Conservation (phyloP, 2,113 vertebrate genomes). For the Polyodon spathula region DNA sequence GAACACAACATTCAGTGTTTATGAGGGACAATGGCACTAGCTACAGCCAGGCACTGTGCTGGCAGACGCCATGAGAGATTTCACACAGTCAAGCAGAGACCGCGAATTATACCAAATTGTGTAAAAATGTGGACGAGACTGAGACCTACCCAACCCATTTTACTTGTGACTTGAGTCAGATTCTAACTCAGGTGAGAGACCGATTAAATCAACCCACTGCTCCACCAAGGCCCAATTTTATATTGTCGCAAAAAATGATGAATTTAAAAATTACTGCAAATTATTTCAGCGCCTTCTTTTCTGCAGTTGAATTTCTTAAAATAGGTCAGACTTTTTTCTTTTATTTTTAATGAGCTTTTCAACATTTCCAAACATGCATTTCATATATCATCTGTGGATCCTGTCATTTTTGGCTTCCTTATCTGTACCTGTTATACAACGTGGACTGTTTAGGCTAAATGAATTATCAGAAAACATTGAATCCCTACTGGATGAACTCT, state of each 20-base stretch:
- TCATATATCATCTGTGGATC: background rate
- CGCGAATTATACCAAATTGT: no score
- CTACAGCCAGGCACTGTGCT: no score
- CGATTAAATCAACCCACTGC: background rate
- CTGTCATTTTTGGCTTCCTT: background rate
- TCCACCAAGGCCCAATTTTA: background rate
- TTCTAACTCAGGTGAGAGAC: background rate
- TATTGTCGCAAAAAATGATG: background rate
- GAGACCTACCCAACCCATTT: no score
- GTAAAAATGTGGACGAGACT: no score
- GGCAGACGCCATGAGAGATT: no score
- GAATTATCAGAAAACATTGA: conserved; percentile 4
- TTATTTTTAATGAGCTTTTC: no score
- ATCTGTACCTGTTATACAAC: conserved; percentile 1
- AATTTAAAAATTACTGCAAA: background rate
- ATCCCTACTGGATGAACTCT: background rate
- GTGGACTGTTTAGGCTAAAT: background rate
- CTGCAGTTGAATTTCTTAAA: background rate
- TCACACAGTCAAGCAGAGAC: no score
- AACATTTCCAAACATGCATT: background rate
- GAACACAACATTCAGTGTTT: no score
- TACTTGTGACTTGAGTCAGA: no score
- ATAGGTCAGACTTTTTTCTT: background rate
- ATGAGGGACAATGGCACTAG: no score
- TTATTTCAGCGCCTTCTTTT: conserved; percentile 1